These are phyloP conservation scores for Esperia sulphurella DNA, from an alignment of 2,888 invertebrate species.

Conservation along the genomic window DNA sequence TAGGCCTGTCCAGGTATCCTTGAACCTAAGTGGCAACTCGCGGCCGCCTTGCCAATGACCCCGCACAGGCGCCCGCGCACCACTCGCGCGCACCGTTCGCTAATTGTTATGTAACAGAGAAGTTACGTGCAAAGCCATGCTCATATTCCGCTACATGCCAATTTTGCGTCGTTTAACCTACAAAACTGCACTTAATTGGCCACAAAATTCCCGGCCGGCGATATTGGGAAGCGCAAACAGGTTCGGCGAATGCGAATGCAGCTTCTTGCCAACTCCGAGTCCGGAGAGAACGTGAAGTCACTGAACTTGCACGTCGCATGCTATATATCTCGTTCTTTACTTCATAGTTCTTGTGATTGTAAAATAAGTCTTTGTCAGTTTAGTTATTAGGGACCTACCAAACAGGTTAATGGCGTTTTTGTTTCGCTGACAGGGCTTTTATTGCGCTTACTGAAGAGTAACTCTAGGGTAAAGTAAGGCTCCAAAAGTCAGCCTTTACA, in stretches of 20 bases:
- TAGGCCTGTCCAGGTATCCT: constrained; percentile 69
- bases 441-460: no score
- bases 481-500: no score
- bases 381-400: constrained; percentile 33
- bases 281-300: constrained; percentile 70
- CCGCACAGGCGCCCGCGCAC: constrained; percentile 70
- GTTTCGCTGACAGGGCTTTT: background rate
- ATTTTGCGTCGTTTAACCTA: constrained; percentile 36
- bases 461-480: no score
- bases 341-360: constrained; percentile 71
- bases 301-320: constrained; percentile 71
- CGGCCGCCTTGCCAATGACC: constrained; percentile 81
- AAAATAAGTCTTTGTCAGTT: constrained; percentile 55
- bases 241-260: constrained; percentile 66
- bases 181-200: constrained; percentile 41
- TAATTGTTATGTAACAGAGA: constrained; percentile 75
- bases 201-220: constrained; percentile 38
- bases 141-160: constrained; percentile 47
- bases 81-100: constrained; percentile 48
- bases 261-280: constrained; percentile 68
- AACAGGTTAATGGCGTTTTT: background rate
- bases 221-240: constrained; percentile 71
- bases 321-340: constrained; percentile 61
- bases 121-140: constrained; percentile 48
- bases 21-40: constrained; percentile 79